Conservation (phyloP, 2,888 invertebrate species). For the Salpingus planirostris region DNA sequence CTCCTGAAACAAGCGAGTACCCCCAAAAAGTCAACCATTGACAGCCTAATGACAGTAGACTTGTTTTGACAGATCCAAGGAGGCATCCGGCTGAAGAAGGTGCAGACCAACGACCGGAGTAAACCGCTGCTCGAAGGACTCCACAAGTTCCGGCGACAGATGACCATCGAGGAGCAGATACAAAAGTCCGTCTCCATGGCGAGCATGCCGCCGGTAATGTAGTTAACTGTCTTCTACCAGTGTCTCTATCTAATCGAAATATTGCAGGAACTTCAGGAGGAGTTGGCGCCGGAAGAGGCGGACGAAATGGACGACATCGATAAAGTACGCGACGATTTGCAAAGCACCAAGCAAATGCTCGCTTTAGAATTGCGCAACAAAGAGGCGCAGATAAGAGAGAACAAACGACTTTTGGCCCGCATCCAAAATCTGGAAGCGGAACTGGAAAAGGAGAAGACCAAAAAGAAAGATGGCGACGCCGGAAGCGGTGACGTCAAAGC, state of each 20-base stretch:
- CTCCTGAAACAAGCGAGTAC: conserved; percentile 53
- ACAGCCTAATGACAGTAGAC: no score
- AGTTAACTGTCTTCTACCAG: conserved; percentile 1
- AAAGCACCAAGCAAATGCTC: conserved; percentile 84
- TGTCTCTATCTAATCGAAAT: conserved; percentile 1
- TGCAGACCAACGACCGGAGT: conserved; percentile 77
- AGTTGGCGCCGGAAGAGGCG: conserved; percentile 45
- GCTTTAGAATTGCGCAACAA: conserved; percentile 79
- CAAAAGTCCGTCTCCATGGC: conserved; percentile 71
- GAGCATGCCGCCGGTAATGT: conserved; percentile 43
- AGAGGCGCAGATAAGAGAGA: conserved; percentile 69
- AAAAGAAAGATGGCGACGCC: conserved; percentile 2
- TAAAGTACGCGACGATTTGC: conserved; percentile 80
- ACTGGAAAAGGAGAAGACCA: conserved; percentile 59
- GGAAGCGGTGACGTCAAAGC: not conserved
- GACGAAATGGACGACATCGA: conserved; percentile 90
- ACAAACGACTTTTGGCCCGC: conserved; percentile 70
- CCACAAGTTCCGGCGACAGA: conserved; percentile 77
- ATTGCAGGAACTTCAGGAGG: conserved; percentile 25
- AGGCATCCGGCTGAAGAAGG: conserved; percentile 66
- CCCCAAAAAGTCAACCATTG: not conserved
- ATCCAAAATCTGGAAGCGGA: conserved; percentile 76
- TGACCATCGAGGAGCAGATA: conserved; percentile 84
- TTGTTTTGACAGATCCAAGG: conserved; percentile 57
- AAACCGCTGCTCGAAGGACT: conserved; percentile 75